phyloP scores from a whole-genome alignment of 2,888 invertebrate species.

The Oxycera nigricornis region DNA sequence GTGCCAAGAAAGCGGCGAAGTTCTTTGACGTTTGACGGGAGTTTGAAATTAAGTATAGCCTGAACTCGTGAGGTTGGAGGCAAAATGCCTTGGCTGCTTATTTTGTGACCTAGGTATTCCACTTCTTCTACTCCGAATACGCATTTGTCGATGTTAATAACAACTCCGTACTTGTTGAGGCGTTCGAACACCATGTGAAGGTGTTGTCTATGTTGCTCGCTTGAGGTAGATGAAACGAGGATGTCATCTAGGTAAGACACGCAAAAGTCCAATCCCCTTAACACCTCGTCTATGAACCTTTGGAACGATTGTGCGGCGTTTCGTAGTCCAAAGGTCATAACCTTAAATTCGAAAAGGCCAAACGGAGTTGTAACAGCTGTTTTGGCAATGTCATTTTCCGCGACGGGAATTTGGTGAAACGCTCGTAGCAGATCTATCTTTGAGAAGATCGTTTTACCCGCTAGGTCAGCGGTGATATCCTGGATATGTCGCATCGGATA shows the following conservation, averaged over 20 bases:
- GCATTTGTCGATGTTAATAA: constrained; percentile 48
- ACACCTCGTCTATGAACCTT: constrained; percentile 52
- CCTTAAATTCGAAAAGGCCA: constrained; percentile 53
- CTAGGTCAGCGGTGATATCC: constrained; percentile 30
- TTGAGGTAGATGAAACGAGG: constrained; percentile 48
- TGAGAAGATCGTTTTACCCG: constrained; percentile 44
- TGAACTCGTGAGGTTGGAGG: too few relatives aligned
- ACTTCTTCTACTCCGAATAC: constrained; percentile 44
- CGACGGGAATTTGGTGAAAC: constrained; percentile 54
- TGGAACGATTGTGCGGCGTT: constrained; percentile 57
- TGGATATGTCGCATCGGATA: constrained; percentile 35
- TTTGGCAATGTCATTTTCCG: constrained; percentile 48
- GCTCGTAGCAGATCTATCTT: constrained; percentile 51
- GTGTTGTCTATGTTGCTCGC: constrained; percentile 48
- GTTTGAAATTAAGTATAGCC: too few relatives aligned
- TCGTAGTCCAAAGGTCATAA: constrained; percentile 55
- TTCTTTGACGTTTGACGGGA: too few relatives aligned
- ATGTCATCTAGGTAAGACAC: constrained; percentile 52
- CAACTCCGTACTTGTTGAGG: constrained; percentile 46
- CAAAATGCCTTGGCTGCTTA: constrained; percentile 3
- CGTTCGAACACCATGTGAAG: constrained; percentile 48
- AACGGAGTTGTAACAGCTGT: constrained; percentile 52
- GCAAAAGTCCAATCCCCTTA: constrained; percentile 49
- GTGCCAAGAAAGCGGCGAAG: not conserved
- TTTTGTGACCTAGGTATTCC: constrained; percentile 17